phyloP scores from a whole-genome alignment of 2,797 vertebrate genomes.

The Corythornis leucogaster region DNA sequence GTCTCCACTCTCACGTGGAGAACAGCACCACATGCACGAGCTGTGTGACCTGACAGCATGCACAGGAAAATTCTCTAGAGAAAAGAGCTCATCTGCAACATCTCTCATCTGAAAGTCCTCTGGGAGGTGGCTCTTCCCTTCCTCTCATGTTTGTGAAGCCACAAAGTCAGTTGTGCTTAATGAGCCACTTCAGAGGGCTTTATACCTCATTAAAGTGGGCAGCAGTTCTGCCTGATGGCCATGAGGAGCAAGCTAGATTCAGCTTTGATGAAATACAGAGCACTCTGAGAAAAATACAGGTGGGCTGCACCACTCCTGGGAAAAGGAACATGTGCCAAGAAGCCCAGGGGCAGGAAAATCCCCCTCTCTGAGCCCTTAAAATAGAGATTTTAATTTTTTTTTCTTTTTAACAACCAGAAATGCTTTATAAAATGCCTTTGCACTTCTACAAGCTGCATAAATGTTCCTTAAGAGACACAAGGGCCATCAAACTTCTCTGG shows the following conservation, averaged over 20 bases:
- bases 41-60: fast-evolving
- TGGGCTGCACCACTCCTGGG: background rate
- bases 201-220: background rate
- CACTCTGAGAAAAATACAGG: background rate
- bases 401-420: background rate
- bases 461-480: background rate
- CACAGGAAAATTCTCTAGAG: background rate
- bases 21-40: background rate
- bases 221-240: background rate
- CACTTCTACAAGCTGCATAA: fast-evolving
- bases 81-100: background rate
- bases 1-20: background rate
- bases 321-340: background rate
- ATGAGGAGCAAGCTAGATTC: background rate
- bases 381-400: background rate
- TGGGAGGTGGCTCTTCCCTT: background rate
- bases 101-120: background rate
- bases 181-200: background rate
- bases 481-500: background rate
- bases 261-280: background rate
- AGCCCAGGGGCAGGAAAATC: background rate
- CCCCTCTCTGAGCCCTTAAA: background rate
- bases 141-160: background rate
- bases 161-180: background rate
- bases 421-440: background rate